A percentile compares a stretch with the other conserved stretches of the same genome.
Conservation (phyloP, 2,888 invertebrate species). For the Archips crataeganus region DNA sequence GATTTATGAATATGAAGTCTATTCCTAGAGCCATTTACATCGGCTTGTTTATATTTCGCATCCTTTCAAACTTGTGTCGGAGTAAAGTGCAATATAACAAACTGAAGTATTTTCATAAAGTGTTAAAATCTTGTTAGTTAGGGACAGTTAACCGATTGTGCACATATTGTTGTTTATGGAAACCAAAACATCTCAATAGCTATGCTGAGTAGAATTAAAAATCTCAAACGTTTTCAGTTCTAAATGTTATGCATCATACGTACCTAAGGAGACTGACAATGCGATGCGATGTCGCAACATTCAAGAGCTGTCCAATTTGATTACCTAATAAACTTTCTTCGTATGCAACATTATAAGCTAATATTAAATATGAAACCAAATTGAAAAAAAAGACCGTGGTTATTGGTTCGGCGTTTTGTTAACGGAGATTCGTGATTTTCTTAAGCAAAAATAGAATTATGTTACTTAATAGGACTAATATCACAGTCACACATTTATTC, state of each 20-base stretch:
- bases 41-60: constrained; percentile 31
- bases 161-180: not conserved
- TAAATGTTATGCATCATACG: not conserved
- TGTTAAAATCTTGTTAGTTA: too few species aligned
- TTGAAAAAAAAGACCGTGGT: too few species aligned
- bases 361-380: not conserved
- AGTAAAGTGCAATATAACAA: constrained; percentile 5
- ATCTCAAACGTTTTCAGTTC: not conserved
- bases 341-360: not conserved
- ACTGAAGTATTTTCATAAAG: not conserved
- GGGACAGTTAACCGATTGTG: not conserved
- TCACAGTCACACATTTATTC: too few species aligned
- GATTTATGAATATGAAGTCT: constrained; percentile 3
- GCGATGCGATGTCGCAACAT: not conserved
- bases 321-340: not conserved
- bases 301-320: not conserved
- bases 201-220: too few species aligned
- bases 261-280: not conserved
- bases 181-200: not conserved
- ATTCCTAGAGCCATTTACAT: not conserved
- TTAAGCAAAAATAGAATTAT: not conserved
- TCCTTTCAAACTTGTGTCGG: constrained; percentile 21
- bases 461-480: not conserved
- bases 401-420: too few species aligned
- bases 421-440: not conserved